Base-by-base conservation (phyloP, 2,888 invertebrate species). In the Orchesella flavescens region DNA sequence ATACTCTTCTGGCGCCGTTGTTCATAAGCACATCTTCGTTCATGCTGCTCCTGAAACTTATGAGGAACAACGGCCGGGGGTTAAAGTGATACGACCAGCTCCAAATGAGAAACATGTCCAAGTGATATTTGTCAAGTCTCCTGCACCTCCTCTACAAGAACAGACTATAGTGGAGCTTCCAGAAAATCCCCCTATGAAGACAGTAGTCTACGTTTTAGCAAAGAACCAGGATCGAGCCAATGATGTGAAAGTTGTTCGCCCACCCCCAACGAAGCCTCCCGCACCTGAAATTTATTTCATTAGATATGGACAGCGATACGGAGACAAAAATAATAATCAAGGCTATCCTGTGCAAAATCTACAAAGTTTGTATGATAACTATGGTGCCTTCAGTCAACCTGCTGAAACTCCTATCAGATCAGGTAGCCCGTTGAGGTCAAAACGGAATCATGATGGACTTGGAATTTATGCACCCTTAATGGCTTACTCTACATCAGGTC, bases 111-210 rank as follows among this genome's bases (percentile, higher is more conserved):
- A 79, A 66, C 88, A 89, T 69, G 87, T 96, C 93, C 96, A 96
- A 90, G 96, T 96, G 90, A 95, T 96, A 91, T 96, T 96, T 93
- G 96, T 96, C 91, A 96, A 96, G 12, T 79, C 86, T 34, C 87
- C 87, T 13, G 72, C 73, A 21, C 85, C 85, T 24, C 73, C 83
- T 1, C 78, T 80, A 21, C 79, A 82, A 63, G 24, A 74, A 4
- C 15, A 78, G 53, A 82, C 85, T 15, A 53, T 79, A 7, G 71
- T 84, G 19, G 83, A 86, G 46, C 19, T 87, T 15, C 85, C 83
- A 19, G n/a, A n/a, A 57, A 17, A 85, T 85, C 23, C 69, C 1
- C 84, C 83, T 19, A 79, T 82, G 53, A 86, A 86, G 84, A 88
- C 88, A 12, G 15, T 87, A 15, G 87, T 88, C 21, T 88, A 88